Base-by-base conservation (phyloP, 1,140 invertebrate species). In the Drosophila athabasca region DNA sequence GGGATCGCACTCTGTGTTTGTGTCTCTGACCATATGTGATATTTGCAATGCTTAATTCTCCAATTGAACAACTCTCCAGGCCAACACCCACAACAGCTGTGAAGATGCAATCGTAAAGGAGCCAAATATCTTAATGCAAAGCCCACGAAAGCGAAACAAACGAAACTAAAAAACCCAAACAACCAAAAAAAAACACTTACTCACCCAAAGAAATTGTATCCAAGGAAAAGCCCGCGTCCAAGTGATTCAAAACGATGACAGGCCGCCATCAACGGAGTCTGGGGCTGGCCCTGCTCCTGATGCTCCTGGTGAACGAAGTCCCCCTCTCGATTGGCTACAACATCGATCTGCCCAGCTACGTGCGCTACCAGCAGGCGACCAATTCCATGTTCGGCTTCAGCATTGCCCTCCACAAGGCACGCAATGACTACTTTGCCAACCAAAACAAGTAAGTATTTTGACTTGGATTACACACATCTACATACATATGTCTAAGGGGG, bases 321-420 rank as follows among this genome's bases (percentile, higher is more conserved):
- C 57, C 15, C 13, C 8, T 8, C 13, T 62, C 53, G 15, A 54
- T 51, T 55, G 60, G 61, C 72, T 91, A 91, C 46, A 91, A 91
- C 70, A 84, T 91, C 67, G 90, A 91, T 73, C 78, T 91, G 77
- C 83, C 87, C 61, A 91, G 89, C 17, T 91, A 91, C 53, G 79
- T 87, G 13, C 67, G 84, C 31, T 89, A 90, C 75, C 74, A 72
- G 15, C 84, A 91, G 24, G 64, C 80, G 48, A 50, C 46, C 53
- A 90, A 79, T 24, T 74, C 90, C 22, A 91, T 91, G 90, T 91
- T 91, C 46, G 90, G 90, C 19, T 91, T 91, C 43, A 91, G 90
- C 76, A 91, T 91, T 61, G 90, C 90, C 0, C 59, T 91, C 19
- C 90, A 91, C 58, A 91, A 85, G 71, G 48, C 61, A 6, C 71